These are phyloP conservation scores for Plutella xylostella DNA, from an alignment of 2,888 invertebrate genomes.

Conservation along the genomic window DNA sequence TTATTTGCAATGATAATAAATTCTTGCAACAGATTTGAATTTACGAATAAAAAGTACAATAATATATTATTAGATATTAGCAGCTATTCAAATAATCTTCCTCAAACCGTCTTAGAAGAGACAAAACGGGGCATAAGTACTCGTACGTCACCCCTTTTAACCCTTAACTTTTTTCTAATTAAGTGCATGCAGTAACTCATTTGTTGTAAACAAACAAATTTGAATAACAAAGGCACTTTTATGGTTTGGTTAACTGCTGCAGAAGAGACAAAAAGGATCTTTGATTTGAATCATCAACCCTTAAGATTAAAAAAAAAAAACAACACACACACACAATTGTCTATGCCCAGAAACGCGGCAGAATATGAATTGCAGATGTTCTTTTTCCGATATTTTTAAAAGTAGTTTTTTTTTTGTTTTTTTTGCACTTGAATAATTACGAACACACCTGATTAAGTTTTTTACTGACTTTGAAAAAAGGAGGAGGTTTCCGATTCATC, in stretches of 20 bases:
- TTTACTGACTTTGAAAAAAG: background rate
- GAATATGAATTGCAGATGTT: background rate
- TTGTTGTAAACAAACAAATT: background rate
- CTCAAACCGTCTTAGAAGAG: slow-evolving; percentile 29
- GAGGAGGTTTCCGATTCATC: no score
- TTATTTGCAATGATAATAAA: no score
- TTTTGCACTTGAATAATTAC: background rate
- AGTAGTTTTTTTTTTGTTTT: background rate
- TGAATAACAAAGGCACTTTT: background rate
- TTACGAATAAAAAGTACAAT: no score
- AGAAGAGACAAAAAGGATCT: no score
- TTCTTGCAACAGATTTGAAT: no score
- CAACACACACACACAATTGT: no score
- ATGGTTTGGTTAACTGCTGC: slow-evolving; percentile 1
- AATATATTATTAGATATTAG: no score
- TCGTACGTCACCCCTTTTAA: background rate
- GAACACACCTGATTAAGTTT: background rate
- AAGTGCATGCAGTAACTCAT: slow-evolving; percentile 1
- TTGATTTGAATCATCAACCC: no score
- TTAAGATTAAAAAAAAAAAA: no score
- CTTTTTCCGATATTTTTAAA: background rate
- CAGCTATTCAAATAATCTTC: slow-evolving; percentile 5
- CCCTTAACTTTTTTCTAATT: background rate
- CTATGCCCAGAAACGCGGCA: background rate
- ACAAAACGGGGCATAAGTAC: slow-evolving; percentile 18